Evolutionary conservation across 2,113 vertebrate species (phyloP).

Genomic region (Siniperca chuatsi): DNA sequence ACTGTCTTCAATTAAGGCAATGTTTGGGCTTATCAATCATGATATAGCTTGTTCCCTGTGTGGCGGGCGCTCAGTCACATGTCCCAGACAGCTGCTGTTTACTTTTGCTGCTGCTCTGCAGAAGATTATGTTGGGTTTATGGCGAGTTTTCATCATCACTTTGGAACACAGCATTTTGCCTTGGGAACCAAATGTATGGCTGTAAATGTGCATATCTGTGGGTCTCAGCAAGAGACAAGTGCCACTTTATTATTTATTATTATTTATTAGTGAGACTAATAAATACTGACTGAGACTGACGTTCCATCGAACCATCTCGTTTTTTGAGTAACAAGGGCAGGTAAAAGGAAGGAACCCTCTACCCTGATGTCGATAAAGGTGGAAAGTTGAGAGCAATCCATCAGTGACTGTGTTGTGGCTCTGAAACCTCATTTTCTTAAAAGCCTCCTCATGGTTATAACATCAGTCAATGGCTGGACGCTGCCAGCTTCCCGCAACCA

Average conservation of each 20-base stretch:
- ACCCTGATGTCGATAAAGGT: conserved; percentile 49
- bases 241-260: not conserved
- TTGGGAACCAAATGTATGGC: not conserved
- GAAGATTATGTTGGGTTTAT: conserved; percentile 39
- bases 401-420: conserved; percentile 48
- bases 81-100: conserved; percentile 63
- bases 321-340: not conserved
- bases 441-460: conserved; percentile 58
- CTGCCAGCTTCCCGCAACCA: conserved; percentile 43
- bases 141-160: conserved; percentile 26
- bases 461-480: conserved; percentile 57
- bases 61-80: conserved; percentile 61
- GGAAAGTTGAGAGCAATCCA: conserved; percentile 61
- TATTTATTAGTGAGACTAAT: conserved; percentile 26
- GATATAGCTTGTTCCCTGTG: conserved; percentile 62
- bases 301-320: not conserved
- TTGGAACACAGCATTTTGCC: not conserved
- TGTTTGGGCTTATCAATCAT: conserved; percentile 78
- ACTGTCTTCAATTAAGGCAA: conserved; percentile 72
- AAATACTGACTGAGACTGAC: not conserved
- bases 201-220: not conserved
- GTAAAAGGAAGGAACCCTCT: conserved; percentile 7
- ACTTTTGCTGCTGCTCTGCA: conserved; percentile 27
- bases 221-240: not conserved
- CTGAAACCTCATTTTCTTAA: conserved; percentile 73